These are phyloP conservation scores for Solenodon paradoxus DNA, from an alignment of 2,113 vertebrate species.

Conservation along the genomic window DNA sequence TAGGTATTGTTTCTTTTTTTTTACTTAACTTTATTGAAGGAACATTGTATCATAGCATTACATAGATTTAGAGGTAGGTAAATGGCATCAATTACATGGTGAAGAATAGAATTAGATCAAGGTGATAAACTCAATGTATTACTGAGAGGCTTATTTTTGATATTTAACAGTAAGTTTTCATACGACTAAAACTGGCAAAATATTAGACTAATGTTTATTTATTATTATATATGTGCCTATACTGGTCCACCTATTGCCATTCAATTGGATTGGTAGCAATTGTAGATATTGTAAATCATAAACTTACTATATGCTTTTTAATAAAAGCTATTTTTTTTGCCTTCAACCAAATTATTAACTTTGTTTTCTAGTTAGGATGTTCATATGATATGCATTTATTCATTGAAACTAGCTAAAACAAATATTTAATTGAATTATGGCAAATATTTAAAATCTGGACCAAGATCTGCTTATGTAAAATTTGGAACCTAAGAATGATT, in stretches of 20 bases:
- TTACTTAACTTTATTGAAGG: too few species aligned
- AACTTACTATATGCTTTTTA: neutral
- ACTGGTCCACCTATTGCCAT: too few species aligned
- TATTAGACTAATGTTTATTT: neutral
- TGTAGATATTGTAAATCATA: neutral
- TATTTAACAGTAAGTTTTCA: neutral
- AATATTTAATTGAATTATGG: too few species aligned
- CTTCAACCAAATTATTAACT: neutral
- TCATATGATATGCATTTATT: neutral
- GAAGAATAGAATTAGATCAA: too few species aligned
- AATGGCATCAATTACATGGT: too few species aligned
- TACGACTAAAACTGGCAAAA: neutral
- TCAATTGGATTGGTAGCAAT: neutral
- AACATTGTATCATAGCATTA: too few species aligned
- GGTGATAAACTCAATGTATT: too few species aligned
- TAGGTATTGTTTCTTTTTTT: too few species aligned
- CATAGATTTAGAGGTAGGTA: too few species aligned
- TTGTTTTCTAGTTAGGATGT: neutral
- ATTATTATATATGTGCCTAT: neutral
- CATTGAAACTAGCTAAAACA: too few species aligned
- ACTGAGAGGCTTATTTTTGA: too few species aligned
- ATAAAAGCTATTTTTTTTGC: neutral
- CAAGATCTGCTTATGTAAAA: rapidly evolving
- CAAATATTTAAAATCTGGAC: too few species aligned
- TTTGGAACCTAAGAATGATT: neutral